phyloP scores from a whole-genome alignment of 37 sponge, comb jelly and placozoan genomes.

The Oscarella lobularis region DNA sequence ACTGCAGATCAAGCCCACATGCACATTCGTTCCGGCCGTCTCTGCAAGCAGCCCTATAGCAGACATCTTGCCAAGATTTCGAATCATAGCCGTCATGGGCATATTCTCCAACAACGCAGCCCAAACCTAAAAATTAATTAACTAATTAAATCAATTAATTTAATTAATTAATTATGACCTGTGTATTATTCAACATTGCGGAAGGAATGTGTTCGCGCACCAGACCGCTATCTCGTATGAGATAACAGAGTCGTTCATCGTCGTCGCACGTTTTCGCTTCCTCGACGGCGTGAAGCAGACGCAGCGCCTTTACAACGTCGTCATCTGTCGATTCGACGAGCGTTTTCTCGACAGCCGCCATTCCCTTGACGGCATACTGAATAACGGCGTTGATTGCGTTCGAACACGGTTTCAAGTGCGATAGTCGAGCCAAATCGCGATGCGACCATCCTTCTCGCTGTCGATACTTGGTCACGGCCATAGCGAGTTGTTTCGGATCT shows the following conservation, averaged over 20 bases:
- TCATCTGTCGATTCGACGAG: slow-evolving; percentile 8
- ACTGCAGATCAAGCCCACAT: slow-evolving; percentile 20
- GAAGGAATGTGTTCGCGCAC: slow-evolving; percentile 68
- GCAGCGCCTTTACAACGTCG: slow-evolving; percentile 5
- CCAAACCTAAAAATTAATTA: slow-evolving; percentile 47
- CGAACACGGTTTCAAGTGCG: slow-evolving; percentile 27
- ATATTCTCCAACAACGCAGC: slow-evolving; percentile 47
- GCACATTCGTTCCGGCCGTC: not conserved
- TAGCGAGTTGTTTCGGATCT: slow-evolving; percentile 23
- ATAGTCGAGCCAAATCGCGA: slow-evolving; percentile 41
- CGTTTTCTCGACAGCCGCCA: slow-evolving; percentile 19
- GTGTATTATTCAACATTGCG: slow-evolving; percentile 20
- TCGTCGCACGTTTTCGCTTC: slow-evolving; percentile 27
- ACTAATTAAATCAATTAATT: no score
- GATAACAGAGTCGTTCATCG: slow-evolving; percentile 17
- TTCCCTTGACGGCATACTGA: slow-evolving; percentile 47
- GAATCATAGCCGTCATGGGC: slow-evolving; percentile 76
- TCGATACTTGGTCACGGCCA: slow-evolving; percentile 61
- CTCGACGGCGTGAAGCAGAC: slow-evolving; percentile 43
- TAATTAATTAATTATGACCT: slow-evolving; percentile 10
- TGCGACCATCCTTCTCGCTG: slow-evolving; percentile 62
- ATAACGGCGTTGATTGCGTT: slow-evolving; percentile 27
- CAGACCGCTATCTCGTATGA: slow-evolving; percentile 23
- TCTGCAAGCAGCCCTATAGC: slow-evolving; percentile 31
- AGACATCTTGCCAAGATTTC: slow-evolving; percentile 72